Percentiles rank a stretch among this genome's conserved stretches.
These are phyloP conservation scores for Podotricha telesiphe DNA, from an alignment of 2,888 invertebrate genomes.

Conservation along the genomic window DNA sequence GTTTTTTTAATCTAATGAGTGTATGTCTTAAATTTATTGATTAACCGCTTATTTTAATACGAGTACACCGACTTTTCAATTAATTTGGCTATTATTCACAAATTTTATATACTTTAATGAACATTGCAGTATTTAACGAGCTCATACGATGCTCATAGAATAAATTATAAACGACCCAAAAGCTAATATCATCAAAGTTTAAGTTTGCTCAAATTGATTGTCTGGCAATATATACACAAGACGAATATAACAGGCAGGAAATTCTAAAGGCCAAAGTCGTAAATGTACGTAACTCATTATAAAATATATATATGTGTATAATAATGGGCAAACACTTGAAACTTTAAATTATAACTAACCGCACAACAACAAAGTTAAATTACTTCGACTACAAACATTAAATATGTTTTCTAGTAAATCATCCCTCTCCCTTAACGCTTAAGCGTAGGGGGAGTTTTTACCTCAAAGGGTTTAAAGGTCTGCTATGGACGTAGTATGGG, in stretches of 20 bases:
- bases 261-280: neutral
- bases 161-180: too few species aligned
- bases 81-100: too few species aligned
- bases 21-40: too few species aligned
- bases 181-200: neutral
- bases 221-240: neutral
- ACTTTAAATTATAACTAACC: constrained; percentile 31
- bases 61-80: too few species aligned
- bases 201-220: constrained; percentile 6
- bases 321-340: constrained; percentile 22
- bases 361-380: constrained; percentile 29
- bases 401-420: constrained; percentile 17
- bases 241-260: neutral
- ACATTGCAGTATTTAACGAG: too few species aligned
- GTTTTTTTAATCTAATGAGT: too few species aligned
- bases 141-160: too few species aligned
- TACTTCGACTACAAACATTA: constrained; percentile 21
- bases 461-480: neutral
- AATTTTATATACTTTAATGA: too few species aligned
- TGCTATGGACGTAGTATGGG: neutral
- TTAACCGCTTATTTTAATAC: too few species aligned
- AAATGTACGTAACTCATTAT: constrained; percentile 13
- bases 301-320: constrained; percentile 9
- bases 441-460: too few species aligned
- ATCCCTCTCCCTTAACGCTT: neutral